Conservation (phyloP, 2,113 vertebrate species). For the Oenanthe melanoleuca region DNA sequence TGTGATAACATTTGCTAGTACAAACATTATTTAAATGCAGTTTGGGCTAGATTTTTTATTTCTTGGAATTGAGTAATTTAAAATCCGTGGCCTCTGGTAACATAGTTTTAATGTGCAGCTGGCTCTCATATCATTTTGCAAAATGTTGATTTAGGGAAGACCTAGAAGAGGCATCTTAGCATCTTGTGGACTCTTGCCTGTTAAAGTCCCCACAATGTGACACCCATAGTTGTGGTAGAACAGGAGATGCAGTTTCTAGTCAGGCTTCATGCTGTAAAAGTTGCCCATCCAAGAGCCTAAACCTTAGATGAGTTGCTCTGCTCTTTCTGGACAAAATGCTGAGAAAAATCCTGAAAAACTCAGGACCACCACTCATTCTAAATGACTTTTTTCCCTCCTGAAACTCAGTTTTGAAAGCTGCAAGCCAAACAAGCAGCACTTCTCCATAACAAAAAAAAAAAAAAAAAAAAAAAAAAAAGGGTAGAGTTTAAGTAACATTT, state of each 20-base stretch:
- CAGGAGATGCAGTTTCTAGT: background rate
- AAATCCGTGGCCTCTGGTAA: background rate
- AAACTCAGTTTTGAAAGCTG: background rate
- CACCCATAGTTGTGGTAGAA: background rate
- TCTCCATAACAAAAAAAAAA: background rate
- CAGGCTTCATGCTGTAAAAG: background rate
- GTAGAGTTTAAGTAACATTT: background rate
- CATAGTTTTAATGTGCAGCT: background rate
- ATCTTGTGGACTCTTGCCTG: background rate
- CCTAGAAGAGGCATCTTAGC: background rate
- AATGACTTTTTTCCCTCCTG: background rate
- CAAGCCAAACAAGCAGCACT: background rate
- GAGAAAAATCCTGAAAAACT: background rate
- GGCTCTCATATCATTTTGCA: background rate
- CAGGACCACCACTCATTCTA: background rate
- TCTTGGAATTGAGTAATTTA: background rate
- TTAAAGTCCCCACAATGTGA: background rate
- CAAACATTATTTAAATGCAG: background rate
- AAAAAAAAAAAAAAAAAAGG: too few relatives aligned
- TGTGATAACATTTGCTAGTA: background rate
- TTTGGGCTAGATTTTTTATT: background rate
- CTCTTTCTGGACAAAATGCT: background rate
- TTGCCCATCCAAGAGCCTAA: background rate
- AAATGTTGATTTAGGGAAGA: background rate
- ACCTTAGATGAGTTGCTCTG: background rate